phyloP scores from a whole-genome alignment of 2,888 invertebrate genomes.

The Drosophila merina region DNA sequence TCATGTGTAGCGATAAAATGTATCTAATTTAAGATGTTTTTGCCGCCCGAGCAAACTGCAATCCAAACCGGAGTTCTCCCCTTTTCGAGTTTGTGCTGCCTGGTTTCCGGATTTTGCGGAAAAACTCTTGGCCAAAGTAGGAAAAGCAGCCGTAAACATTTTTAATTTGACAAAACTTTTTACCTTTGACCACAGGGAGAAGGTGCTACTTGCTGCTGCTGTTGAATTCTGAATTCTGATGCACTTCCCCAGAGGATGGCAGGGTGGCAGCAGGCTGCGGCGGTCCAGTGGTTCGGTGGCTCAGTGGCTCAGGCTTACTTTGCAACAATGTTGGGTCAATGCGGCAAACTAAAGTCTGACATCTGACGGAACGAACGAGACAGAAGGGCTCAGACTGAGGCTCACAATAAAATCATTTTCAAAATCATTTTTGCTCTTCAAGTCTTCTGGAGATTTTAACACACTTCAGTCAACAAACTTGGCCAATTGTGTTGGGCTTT shows the following conservation, averaged over 20 bases:
- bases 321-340: conserved; percentile 74
- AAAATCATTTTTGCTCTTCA: conserved; percentile 27
- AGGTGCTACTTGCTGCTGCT: not conserved
- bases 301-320: conserved; percentile 23
- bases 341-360: conserved; percentile 67
- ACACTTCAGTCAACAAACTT: conserved; percentile 56
- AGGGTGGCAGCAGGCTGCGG: not conserved
- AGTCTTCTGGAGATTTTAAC: conserved; percentile 19
- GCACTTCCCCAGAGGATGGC: conserved; percentile 9
- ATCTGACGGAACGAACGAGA: conserved; percentile 20
- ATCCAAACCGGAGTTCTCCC: not conserved
- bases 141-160: conserved; percentile 72
- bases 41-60: conserved; percentile 65
- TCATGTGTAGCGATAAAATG: conserved; percentile 77
- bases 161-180: conserved; percentile 79
- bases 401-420: conserved; percentile 56
- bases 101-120: not conserved
- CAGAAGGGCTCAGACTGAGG: not conserved
- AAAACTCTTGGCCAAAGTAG: conserved; percentile 55
- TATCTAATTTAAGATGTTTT: conserved; percentile 79
- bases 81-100: not conserved
- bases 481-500: conserved; percentile 24
- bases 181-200: conserved; percentile 75
- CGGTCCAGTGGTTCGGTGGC: not conserved
- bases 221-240: conserved; percentile 8